Evolutionary conservation across 2,888 invertebrate genomes (phyloP).

Genomic region (Watsonalla cultraria): DNA sequence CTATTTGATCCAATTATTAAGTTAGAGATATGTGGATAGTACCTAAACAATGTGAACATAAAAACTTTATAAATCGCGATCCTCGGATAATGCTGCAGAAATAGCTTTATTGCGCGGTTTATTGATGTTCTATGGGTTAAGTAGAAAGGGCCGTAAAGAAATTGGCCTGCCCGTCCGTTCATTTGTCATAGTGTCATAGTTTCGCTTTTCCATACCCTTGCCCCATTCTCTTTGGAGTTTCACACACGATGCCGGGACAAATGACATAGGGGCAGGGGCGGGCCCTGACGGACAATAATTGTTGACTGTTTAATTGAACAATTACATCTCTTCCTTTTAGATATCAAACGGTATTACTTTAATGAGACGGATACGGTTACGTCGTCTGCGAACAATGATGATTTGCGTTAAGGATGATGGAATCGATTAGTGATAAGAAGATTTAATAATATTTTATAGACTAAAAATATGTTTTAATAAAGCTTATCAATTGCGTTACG

Average conservation of each 20-base stretch:
- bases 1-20: no score
- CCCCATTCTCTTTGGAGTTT: neutral
- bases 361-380: neutral
- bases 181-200: neutral
- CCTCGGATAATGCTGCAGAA: neutral
- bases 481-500: no score
- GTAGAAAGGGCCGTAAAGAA: neutral
- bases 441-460: no score
- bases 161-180: neutral
- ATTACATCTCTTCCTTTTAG: neutral
- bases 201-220: neutral
- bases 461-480: no score
- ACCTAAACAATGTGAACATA: neutral
- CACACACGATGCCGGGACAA: constrained; percentile 5
- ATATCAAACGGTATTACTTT: neutral
- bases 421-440: no score
- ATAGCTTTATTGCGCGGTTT: neutral
- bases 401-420: neutral
- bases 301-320: neutral
- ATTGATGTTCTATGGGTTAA: neutral
- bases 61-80: neutral
- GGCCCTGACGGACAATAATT: neutral
- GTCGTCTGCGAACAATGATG: neutral
- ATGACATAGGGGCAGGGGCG: neutral
- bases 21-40: no score